These are phyloP conservation scores for Epinephelus awoara DNA, from an alignment of 2,797 vertebrate genomes.

Conservation along the genomic window DNA sequence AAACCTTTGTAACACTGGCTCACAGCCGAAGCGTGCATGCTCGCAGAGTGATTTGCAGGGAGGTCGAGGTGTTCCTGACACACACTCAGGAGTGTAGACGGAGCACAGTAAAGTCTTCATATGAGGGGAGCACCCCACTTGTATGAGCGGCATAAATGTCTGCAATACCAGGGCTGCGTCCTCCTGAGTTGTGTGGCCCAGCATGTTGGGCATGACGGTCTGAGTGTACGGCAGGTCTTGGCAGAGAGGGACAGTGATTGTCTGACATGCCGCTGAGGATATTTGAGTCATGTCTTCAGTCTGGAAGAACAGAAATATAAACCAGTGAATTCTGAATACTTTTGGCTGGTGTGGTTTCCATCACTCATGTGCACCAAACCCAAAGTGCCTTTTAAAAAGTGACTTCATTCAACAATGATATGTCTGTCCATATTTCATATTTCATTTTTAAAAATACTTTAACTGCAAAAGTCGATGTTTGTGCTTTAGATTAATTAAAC, in stretches of 20 bases:
- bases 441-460: no score
- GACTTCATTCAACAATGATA: neutral
- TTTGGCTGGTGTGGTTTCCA: neutral
- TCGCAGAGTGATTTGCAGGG: constrained; percentile 76
- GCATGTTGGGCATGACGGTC: constrained; percentile 70
- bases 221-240: constrained; percentile 59
- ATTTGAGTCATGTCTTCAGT: neutral
- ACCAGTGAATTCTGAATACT: neutral
- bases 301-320: constrained; percentile 37
- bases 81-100: constrained; percentile 69
- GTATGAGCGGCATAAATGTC: constrained; percentile 36
- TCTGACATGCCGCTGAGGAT: constrained; percentile 53
- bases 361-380: no score
- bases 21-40: constrained; percentile 48
- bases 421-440: neutral
- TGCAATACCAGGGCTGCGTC: neutral
- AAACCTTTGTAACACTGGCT: constrained; percentile 42
- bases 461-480: no score
- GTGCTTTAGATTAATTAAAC: no score
- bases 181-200: constrained; percentile 60
- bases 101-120: constrained; percentile 78
- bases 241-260: constrained; percentile 68
- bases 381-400: neutral
- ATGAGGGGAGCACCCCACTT: constrained; percentile 61
- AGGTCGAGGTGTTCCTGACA: constrained; percentile 40